A percentile compares a stretch with the other conserved stretches of the same genome.
phyloP scores from a whole-genome alignment of 2,113 vertebrate species.

The Emydura subglobosa region DNA sequence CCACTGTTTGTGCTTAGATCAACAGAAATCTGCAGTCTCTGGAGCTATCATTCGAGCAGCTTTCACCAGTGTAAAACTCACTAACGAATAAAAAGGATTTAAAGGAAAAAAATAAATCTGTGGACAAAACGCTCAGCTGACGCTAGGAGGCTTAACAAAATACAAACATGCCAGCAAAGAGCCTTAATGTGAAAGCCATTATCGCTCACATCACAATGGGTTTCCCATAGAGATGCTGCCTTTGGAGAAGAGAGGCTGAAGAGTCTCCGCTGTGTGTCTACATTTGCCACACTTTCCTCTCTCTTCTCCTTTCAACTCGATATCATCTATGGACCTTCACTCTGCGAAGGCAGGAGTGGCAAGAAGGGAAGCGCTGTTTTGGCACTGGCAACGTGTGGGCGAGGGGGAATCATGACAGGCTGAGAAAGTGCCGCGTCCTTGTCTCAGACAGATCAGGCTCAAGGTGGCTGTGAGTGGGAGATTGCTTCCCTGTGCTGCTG shows the following conservation, averaged over 20 bases:
- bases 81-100: background rate
- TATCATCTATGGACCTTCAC: background rate
- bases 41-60: background rate
- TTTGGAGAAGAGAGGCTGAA: conserved; percentile 20
- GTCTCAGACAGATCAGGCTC: background rate
- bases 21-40: background rate
- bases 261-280: background rate
- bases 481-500: background rate
- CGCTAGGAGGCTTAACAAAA: conserved; percentile 38
- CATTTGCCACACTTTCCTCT: background rate
- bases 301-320: background rate
- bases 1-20: background rate
- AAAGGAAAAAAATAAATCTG: background rate
- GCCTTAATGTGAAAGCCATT: background rate
- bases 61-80: conserved; percentile 23
- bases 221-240: conserved; percentile 34
- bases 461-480: background rate
- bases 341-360: fast-evolving
- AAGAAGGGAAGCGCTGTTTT: fast-evolving
- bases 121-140: background rate
- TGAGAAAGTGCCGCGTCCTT: background rate
- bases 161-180: background rate
- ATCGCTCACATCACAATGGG: background rate
- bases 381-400: fast-evolving
- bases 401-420: background rate